These are phyloP conservation scores for Sitophilus oryzae DNA, from an alignment of 1,140 invertebrate genomes.

Conservation along the genomic window DNA sequence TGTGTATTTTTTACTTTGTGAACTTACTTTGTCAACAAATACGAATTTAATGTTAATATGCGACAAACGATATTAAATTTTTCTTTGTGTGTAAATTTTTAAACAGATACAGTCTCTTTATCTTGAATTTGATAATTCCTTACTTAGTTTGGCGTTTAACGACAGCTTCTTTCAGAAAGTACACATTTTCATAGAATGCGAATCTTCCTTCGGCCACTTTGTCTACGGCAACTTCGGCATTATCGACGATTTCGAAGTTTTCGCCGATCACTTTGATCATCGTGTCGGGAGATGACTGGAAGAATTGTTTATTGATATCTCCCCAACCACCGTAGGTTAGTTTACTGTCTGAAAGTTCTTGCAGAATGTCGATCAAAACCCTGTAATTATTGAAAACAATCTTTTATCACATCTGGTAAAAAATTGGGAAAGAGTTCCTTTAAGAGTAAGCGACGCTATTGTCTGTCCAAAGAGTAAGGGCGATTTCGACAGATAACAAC, in stretches of 20 bases:
- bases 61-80: no score
- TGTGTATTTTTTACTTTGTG: no score
- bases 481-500: no score
- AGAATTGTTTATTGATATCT: conserved; percentile 61
- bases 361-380: conserved; percentile 68
- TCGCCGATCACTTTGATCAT: conserved; percentile 57
- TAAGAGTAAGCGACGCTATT: no score
- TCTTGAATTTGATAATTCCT: neutral
- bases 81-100: no score
- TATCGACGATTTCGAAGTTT: conserved; percentile 56
- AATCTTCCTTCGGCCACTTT: conserved; percentile 62
- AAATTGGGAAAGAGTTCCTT: no score
- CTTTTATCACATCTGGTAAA: no score
- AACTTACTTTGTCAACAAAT: no score
- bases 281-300: conserved; percentile 59
- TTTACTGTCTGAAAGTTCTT: conserved; percentile 57
- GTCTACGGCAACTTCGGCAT: conserved; percentile 53
- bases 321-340: conserved; percentile 64
- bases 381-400: no score
- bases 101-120: no score
- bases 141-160: conserved; percentile 49
- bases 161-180: conserved; percentile 59
- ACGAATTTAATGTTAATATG: no score
- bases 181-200: conserved; percentile 75
- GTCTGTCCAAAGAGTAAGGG: no score